These are phyloP conservation scores for Magallana gigas DNA, from an alignment of 1,140 invertebrate genomes.

Conservation along the genomic window DNA sequence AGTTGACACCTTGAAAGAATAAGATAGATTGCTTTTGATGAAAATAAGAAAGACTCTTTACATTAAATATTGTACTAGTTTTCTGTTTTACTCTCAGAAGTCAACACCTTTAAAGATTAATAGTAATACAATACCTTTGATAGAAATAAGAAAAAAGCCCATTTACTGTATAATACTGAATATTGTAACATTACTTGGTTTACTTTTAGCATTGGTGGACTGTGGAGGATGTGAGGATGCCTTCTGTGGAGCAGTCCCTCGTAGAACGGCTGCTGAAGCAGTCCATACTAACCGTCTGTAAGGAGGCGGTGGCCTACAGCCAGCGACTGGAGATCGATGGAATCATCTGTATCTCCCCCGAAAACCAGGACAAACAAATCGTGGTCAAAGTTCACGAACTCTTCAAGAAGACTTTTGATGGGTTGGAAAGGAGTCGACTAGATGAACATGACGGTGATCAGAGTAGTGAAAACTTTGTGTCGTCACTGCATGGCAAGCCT, in stretches of 20 bases:
- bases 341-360: slow-evolving; percentile 69
- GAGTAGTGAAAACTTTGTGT: not conserved
- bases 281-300: slow-evolving; percentile 70
- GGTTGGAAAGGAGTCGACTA: not conserved
- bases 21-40: too few relatives aligned
- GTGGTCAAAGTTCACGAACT: slow-evolving; percentile 71
- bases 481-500: not conserved
- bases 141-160: too few relatives aligned
- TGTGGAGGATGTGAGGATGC: slow-evolving; percentile 44
- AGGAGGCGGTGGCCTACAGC: slow-evolving; percentile 64
- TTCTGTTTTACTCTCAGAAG: too few relatives aligned
- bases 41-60: too few relatives aligned
- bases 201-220: not conserved
- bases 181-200: too few relatives aligned
- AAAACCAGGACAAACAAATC: slow-evolving; percentile 67
- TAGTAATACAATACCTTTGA: too few relatives aligned
- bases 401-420: slow-evolving; percentile 45
- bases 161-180: too few relatives aligned
- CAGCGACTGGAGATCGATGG: slow-evolving; percentile 68
- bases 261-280: slow-evolving; percentile 67
- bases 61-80: too few relatives aligned
- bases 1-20: too few relatives aligned
- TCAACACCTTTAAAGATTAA: too few relatives aligned
- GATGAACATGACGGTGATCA: not conserved
- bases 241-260: slow-evolving; percentile 55